Evolutionary conservation across 2,888 invertebrate species (phyloP), one percentile per base, ranked within the genome.

Genomic region (Synanthedon myopaeformis): DNA sequence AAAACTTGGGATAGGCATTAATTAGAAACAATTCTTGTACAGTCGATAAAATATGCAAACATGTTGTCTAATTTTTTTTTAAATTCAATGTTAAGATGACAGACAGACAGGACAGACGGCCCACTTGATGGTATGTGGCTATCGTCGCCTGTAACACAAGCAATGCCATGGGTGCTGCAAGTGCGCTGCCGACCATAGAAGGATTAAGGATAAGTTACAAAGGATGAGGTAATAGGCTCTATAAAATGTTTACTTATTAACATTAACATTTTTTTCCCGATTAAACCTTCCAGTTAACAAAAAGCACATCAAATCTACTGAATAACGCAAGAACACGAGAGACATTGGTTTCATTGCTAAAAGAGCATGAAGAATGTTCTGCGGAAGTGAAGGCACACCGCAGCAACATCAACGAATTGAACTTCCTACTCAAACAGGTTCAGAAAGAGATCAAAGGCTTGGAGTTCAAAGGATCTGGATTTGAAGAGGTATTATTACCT

Each of bases 341-440:
- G 42, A 89, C 88, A 57, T 76, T 93, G 56, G 77, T 88, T 48
- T 68, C 71, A 1, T 79, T 92, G 0, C 69, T 92, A 10, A 80
- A 87, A 13, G 88, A 90, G 49, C 88, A 91, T 58, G 87, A 89
- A 55, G 84, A 84, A 45, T 89, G 88, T 56, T 75, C 87, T 0
- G 68, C 82, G 0, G 85, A 87, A 56, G 90, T 91, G 11, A 75
- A 78, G 14, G 78, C 79, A 11, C 88, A 90, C 57, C 78, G 84
- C 6, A 73, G 77, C 5, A 89, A 81, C 56, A 89, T 89, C 56
- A 71, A 61, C 50, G 89, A 90, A 61, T 68, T 90, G 53, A 74
- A 89, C 60, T 89, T 89, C 59, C 79, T 90, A 28, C 76, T 90
- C 42, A 76, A 79, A 53, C 90, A 90, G 67, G 89, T 90, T 0